Conservation (phyloP, 2,888 invertebrate genomes). For the Drosophila kanekoi region DNA sequence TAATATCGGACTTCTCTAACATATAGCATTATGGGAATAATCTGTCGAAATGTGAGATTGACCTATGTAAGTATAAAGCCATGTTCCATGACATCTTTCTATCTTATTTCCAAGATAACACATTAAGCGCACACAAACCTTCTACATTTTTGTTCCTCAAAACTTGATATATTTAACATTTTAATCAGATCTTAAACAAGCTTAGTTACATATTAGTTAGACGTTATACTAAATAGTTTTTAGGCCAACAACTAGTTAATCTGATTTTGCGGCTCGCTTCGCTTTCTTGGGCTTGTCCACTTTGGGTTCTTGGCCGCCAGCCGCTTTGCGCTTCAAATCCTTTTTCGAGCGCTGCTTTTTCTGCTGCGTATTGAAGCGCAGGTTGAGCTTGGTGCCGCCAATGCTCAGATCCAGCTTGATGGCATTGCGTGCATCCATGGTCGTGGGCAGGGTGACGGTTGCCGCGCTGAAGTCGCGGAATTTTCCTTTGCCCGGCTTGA, state of each 20-base stretch:
- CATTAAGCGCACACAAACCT: no score
- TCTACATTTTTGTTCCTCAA: background rate
- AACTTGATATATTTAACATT: conserved; percentile 31
- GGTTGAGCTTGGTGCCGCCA: conserved; percentile 61
- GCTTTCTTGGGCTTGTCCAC: conserved; percentile 19
- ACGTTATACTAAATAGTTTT: conserved; percentile 12
- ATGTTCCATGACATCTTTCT: no score
- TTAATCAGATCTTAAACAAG: conserved; percentile 13
- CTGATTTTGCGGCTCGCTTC: background rate
- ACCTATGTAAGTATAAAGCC: no score
- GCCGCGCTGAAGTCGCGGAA: conserved; percentile 69
- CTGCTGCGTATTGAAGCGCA: conserved; percentile 72
- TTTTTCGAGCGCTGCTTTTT: conserved; percentile 38
- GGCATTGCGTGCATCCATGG: conserved; percentile 74
- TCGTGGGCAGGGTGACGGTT: conserved; percentile 77
- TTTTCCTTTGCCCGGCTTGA: conserved; percentile 68
- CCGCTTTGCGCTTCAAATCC: conserved; percentile 37
- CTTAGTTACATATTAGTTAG: conserved; percentile 21
- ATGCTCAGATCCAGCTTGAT: conserved; percentile 65
- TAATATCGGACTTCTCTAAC: background rate
- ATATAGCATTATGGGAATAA: background rate
- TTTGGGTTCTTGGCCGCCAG: background rate
- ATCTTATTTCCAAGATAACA: background rate
- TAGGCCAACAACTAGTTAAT: conserved; percentile 11
- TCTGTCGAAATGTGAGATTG: no score